A percentile compares a stretch with the other conserved stretches of the same genome.
Evolutionary conservation across 2,113 vertebrate species (phyloP).

Genomic region (Callopanchax toddi): DNA sequence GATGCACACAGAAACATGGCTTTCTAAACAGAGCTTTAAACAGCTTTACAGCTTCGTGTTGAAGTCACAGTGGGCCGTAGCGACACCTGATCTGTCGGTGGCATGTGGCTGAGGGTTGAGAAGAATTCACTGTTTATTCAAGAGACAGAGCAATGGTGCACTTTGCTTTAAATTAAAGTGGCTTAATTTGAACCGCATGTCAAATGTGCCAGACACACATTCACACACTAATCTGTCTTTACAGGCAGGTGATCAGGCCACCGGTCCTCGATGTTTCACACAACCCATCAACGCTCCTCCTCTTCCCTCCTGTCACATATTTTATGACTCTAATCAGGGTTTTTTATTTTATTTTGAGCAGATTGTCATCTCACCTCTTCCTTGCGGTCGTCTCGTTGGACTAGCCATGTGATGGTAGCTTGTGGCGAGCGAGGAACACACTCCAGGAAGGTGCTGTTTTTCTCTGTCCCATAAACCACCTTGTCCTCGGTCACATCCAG

Average conservation of each 20-base stretch:
- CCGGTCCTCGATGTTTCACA: constrained; percentile 9
- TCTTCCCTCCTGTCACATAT: neutral
- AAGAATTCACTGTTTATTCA: constrained; percentile 51
- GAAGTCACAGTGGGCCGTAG: constrained; percentile 17
- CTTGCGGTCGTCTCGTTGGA: constrained; percentile 82
- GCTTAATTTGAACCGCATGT: constrained; percentile 62
- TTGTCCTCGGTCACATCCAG: constrained; percentile 77
- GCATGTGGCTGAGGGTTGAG: constrained; percentile 32
- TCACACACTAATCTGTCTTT: constrained; percentile 36
- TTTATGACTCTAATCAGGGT: neutral
- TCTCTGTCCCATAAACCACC: constrained; percentile 87
- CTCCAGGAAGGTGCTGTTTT: constrained; percentile 95
- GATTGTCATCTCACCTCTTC: constrained; percentile 83
- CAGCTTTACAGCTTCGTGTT: constrained; percentile 16
- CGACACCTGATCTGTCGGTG: constrained; percentile 36
- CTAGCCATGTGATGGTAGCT: constrained; percentile 87
- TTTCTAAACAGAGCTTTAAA: constrained; percentile 23
- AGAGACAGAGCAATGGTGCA: constrained; percentile 10
- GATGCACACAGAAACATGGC: constrained; percentile 1
- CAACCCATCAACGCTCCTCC: neutral
- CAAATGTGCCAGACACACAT: constrained; percentile 45
- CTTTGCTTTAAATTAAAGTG: constrained; percentile 58
- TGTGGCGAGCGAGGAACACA: constrained; percentile 91
- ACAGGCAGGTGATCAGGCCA: constrained; percentile 27
- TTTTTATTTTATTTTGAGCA: neutral